Conservation (phyloP, 2,113 vertebrate species). For the Rutilus rutilus region DNA sequence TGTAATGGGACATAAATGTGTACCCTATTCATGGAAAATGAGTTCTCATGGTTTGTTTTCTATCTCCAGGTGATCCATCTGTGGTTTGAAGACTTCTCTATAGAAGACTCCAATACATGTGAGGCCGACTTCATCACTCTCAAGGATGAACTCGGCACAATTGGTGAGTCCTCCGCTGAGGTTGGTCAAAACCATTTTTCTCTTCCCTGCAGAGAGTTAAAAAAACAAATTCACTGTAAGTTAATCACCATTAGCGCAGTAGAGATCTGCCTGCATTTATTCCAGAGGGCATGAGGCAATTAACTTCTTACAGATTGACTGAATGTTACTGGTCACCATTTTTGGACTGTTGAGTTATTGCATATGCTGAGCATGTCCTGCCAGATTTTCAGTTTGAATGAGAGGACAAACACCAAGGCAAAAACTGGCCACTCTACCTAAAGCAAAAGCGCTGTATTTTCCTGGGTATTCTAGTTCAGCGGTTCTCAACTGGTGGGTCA, state of each 20-base stretch:
- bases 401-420: background rate
- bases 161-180: conserved; percentile 64
- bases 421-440: background rate
- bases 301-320: conserved; percentile 22
- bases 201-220: background rate
- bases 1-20: background rate
- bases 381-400: background rate
- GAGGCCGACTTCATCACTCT: conserved; percentile 72
- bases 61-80: conserved; percentile 74
- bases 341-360: background rate
- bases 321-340: conserved; percentile 19
- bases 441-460: background rate
- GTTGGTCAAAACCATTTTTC: background rate
- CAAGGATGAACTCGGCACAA: conserved; percentile 68
- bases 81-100: conserved; percentile 77
- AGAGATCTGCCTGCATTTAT: conserved; percentile 10
- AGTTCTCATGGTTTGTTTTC: background rate
- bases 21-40: background rate
- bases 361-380: background rate
- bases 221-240: background rate
- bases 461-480: background rate
- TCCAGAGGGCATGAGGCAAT: conserved; percentile 7
- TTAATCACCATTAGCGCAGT: conserved; percentile 13
- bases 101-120: conserved; percentile 71
- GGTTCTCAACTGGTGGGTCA: too few species aligned